Evolutionary conservation across 2,113 vertebrate species (phyloP).

Genomic region (Saccopteryx leptura): DNA sequence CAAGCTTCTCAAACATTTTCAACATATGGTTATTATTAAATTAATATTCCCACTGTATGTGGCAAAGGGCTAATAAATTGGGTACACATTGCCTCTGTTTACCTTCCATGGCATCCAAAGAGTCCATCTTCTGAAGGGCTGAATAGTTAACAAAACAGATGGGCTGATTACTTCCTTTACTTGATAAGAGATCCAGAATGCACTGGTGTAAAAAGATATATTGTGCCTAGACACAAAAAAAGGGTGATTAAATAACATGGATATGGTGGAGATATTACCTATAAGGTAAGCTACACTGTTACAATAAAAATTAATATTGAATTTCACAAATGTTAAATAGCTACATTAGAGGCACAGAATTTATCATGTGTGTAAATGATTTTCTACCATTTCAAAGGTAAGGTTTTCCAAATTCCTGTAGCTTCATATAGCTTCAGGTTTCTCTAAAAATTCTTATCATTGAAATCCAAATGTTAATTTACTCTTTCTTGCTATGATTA

Average conservation of each 20-base stretch:
- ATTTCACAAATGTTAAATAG: slow-evolving; percentile 40
- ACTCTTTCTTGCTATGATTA: slow-evolving; percentile 49
- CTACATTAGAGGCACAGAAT: slow-evolving; percentile 27
- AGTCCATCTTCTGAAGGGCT: slow-evolving; percentile 99
- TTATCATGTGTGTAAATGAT: not conserved
- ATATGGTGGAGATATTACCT: not conserved
- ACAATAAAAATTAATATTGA: slow-evolving; percentile 10
- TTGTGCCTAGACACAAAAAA: slow-evolving; percentile 91
- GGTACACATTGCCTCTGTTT: slow-evolving; percentile 77
- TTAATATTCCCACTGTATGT: slow-evolving; percentile 12
- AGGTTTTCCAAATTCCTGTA: not conserved
- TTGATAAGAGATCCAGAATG: slow-evolving; percentile 95
- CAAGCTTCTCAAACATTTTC: slow-evolving; percentile 33
- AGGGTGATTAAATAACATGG: not conserved
- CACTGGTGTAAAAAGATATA: slow-evolving; percentile 99
- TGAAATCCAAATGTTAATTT: slow-evolving; percentile 32
- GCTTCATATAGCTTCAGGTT: not conserved
- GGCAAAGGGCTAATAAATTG: slow-evolving; percentile 33
- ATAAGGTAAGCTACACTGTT: not conserved
- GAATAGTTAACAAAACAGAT: slow-evolving; percentile 99
- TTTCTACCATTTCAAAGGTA: not conserved
- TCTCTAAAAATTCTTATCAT: not conserved
- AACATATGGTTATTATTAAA: slow-evolving; percentile 26
- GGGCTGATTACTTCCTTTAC: slow-evolving; percentile 95
- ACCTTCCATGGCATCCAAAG: slow-evolving; percentile 99